phyloP scores from a whole-genome alignment of 53 echinoderm and acorn worm species.

The Astropecten irregularis region DNA sequence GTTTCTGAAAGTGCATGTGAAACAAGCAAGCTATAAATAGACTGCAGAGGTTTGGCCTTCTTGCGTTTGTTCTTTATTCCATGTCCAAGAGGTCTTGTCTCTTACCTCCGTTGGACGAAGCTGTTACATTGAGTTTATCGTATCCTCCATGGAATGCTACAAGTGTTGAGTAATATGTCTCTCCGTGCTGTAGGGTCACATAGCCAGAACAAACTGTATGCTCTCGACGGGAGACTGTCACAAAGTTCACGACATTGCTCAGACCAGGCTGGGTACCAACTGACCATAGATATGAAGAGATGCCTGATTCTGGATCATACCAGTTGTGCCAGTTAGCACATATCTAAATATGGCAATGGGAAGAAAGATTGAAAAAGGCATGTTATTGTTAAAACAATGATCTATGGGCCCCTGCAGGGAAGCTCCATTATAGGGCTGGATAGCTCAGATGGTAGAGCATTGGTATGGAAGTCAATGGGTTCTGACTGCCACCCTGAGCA shows the following conservation, averaged over 20 bases:
- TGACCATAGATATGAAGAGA: conserved; percentile 48
- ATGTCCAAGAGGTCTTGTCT: no score
- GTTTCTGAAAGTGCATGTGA: no score
- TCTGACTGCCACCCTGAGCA: no score
- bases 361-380: no score
- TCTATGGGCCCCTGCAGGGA: no score
- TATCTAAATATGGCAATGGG: conserved; percentile 6
- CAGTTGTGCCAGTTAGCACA: conserved; percentile 67
- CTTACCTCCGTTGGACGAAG: conserved; percentile 68
- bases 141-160: conserved; percentile 64
- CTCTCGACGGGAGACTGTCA: conserved; percentile 26
- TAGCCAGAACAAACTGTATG: not conserved
- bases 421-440: no score
- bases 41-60: no score
- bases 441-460: no score
- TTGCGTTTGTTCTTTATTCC: no score
- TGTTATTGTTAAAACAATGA: no score
- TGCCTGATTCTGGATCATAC: conserved; percentile 54
- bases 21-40: no score
- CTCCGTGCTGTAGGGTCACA: conserved; percentile 59
- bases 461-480: no score
- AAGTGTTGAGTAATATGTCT: conserved; percentile 56
- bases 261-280: conserved; percentile 37
- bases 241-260: conserved; percentile 9
- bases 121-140: conserved; percentile 58